Percentiles rank a stretch among this genome's conserved stretches.
These are phyloP conservation scores for Oreochromis niloticus DNA, from an alignment of 2,113 vertebrate species.

Conservation along the genomic window DNA sequence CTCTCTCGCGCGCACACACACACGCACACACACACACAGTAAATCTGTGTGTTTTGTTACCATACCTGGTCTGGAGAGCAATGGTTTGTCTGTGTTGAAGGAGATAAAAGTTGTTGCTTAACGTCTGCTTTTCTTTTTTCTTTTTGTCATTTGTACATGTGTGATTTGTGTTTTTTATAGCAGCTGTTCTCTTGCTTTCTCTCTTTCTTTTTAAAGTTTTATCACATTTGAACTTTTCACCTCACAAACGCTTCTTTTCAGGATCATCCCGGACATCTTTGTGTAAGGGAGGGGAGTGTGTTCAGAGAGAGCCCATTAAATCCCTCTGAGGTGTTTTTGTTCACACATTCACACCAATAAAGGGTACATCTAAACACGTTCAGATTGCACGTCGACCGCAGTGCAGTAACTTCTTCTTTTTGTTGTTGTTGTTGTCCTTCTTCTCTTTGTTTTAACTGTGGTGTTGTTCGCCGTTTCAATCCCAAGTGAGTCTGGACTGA, in stretches of 20 bases:
- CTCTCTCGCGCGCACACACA: neutral
- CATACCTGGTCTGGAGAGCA: neutral
- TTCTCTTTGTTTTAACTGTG: neutral
- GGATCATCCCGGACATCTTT: slow-evolving; percentile 7
- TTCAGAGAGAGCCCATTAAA: slow-evolving; percentile 5
- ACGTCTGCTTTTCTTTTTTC: neutral
- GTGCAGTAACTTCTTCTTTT: neutral
- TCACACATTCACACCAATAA: neutral
- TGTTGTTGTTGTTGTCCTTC: neutral
- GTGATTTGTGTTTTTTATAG: slow-evolving; percentile 1
- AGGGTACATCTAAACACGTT: neutral
- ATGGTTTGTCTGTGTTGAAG: neutral
- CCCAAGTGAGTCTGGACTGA: neutral
- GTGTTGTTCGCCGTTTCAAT: slow-evolving; percentile 17
- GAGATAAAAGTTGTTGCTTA: slow-evolving; percentile 18
- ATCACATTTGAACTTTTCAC: slow-evolving; percentile 21
- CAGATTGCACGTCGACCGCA: neutral
- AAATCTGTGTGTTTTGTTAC: slow-evolving; percentile 18
- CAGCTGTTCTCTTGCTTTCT: neutral
- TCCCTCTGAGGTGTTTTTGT: neutral
- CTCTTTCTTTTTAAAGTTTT: neutral
- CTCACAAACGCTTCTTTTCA: slow-evolving; percentile 38
- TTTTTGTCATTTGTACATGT: neutral
- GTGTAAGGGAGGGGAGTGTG: neutral
- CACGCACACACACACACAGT: neutral